Conservation (phyloP, 2,888 invertebrate species). For the Abscondita cerata region DNA sequence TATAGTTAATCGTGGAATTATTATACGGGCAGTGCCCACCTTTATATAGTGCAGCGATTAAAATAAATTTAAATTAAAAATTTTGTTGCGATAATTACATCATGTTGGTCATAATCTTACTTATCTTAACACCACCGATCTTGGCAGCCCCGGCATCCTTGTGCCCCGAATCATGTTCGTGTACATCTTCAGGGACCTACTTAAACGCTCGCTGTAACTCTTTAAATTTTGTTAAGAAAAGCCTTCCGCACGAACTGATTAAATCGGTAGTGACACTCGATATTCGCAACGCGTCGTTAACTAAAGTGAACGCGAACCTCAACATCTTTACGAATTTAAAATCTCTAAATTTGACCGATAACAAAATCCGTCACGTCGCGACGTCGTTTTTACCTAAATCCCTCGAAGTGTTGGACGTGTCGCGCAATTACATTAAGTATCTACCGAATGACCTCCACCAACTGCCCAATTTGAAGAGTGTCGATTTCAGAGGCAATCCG, state of each 20-base stretch:
- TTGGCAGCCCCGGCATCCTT: conserved; percentile 50
- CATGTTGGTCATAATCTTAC: conserved; percentile 7
- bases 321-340: conserved; percentile 52
- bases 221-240: conserved; percentile 78
- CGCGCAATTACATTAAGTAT: conserved; percentile 67
- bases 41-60: background rate
- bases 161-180: conserved; percentile 64
- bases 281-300: conserved; percentile 43
- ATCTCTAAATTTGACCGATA: conserved; percentile 49
- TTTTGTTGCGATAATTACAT: background rate
- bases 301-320: conserved; percentile 50
- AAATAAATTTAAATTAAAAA: background rate
- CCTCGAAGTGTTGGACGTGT: conserved; percentile 64
- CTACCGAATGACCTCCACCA: conserved; percentile 63
- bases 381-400: conserved; percentile 50
- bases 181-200: conserved; percentile 71
- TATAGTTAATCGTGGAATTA: conserved; percentile 8
- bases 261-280: conserved; percentile 47
- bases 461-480: conserved; percentile 64
- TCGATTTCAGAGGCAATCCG: conserved; percentile 73
- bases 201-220: conserved; percentile 70
- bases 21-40: conserved; percentile 5
- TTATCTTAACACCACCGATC: conserved; percentile 1
- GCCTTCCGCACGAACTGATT: conserved; percentile 47
- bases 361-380: conserved; percentile 49